A percentile compares a stretch with the other conserved stretches of the same genome.
Conservation (phyloP, 2,113 vertebrate species). For the Chamaea fasciata region DNA sequence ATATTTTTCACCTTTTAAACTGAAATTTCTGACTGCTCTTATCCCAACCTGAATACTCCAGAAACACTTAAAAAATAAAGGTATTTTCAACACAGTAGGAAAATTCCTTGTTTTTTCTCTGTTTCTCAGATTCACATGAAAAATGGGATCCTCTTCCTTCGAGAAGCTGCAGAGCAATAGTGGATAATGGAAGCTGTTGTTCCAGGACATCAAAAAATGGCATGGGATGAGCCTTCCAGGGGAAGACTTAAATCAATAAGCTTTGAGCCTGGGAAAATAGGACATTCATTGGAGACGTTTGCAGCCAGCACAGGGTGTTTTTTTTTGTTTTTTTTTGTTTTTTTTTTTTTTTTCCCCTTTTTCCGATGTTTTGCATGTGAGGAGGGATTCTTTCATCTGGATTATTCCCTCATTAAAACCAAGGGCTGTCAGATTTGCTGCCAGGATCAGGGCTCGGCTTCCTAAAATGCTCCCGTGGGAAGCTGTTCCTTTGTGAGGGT, state of each 20-base stretch:
- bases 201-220: not conserved
- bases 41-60: not conserved
- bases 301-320: not conserved
- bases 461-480: not conserved
- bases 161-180: not conserved
- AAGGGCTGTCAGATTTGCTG: not conserved
- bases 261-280: conserved; percentile 30
- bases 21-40: not conserved
- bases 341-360: rapidly evolving
- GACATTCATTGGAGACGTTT: not conserved
- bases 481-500: not conserved
- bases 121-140: not conserved
- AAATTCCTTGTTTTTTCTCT: not conserved
- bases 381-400: conserved; percentile 6
- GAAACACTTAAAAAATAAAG: not conserved
- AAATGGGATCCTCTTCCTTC: not conserved
- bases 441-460: not conserved
- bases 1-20: not conserved
- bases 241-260: conserved; percentile 16
- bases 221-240: not conserved
- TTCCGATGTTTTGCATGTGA: not conserved
- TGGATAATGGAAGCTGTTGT: not conserved
- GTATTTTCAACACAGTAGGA: not conserved
- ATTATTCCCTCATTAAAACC: conserved; percentile 27
- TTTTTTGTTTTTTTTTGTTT: not conserved